Evolutionary conservation across 2,113 vertebrate genomes (phyloP).

Genomic region (Pandion haliaetus): DNA sequence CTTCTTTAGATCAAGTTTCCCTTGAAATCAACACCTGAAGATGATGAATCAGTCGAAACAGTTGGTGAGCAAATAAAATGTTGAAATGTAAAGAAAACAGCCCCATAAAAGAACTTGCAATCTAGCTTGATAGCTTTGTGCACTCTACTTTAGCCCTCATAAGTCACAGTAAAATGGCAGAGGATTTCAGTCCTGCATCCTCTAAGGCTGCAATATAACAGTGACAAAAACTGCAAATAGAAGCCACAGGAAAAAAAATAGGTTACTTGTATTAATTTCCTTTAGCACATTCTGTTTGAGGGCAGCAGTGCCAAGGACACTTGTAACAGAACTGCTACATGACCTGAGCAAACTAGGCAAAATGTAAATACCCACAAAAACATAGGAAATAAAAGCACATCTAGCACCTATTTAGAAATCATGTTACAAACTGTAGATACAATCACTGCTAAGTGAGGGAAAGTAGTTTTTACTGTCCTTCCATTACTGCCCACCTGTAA

Average conservation of each 20-base stretch:
- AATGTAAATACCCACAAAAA: background rate
- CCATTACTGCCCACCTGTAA: background rate
- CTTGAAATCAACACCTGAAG: background rate
- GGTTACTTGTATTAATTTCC: background rate
- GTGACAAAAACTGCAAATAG: background rate
- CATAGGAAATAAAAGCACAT: background rate
- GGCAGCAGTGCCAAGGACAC: background rate
- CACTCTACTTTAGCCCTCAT: background rate
- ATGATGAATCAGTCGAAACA: background rate
- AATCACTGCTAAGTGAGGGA: background rate
- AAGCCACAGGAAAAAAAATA: background rate
- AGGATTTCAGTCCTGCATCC: background rate
- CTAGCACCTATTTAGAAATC: background rate
- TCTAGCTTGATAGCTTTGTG: background rate
- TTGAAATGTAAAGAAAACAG: background rate
- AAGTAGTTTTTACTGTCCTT: background rate
- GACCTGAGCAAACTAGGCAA: background rate
- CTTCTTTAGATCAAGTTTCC: background rate
- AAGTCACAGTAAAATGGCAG: background rate
- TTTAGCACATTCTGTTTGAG: background rate
- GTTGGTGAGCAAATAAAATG: slow-evolving; percentile 7
- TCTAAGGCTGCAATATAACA: background rate
- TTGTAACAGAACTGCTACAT: background rate
- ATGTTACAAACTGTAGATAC: background rate
- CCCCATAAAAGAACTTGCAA: background rate